Conservation (phyloP, 2,888 invertebrate species). For the Caenorhabditis virilis region DNA sequence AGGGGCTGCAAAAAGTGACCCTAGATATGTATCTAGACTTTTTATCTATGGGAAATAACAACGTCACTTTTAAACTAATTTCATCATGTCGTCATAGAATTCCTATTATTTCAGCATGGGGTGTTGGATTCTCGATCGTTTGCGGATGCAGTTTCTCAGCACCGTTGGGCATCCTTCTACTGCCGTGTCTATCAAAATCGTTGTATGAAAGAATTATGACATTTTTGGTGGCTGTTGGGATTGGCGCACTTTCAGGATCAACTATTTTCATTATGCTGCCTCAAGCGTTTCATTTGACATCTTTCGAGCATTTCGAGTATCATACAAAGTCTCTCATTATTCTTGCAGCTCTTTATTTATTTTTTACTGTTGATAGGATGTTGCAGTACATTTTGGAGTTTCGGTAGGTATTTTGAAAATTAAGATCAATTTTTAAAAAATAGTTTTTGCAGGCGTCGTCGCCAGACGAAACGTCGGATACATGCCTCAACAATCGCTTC, state of each 20-base stretch:
- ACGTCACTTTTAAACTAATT: no score
- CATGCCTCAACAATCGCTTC: conserved; percentile 50
- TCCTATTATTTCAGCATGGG: conserved; percentile 66
- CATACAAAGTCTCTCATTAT: conserved; percentile 60
- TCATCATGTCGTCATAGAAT: no score
- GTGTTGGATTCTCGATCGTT: conserved; percentile 63
- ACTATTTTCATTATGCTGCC: conserved; percentile 65
- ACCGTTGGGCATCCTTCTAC: conserved; percentile 61
- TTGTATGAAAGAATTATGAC: conserved; percentile 64
- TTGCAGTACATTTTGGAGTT: conserved; percentile 60
- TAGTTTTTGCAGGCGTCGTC: conserved; percentile 40
- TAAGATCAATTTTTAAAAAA: not conserved
- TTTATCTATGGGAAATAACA: no score
- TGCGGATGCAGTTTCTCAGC: conserved; percentile 60
- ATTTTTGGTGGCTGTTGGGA: conserved; percentile 64
- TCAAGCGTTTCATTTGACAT: conserved; percentile 60
- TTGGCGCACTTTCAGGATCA: conserved; percentile 62
- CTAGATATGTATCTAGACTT: not conserved
- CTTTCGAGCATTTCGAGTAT: conserved; percentile 57
- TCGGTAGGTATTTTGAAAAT: conserved; percentile 39
- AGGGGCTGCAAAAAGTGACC: conserved; percentile 1
- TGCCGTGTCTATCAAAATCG: conserved; percentile 56
- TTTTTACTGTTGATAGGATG: conserved; percentile 63
- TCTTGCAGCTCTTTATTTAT: conserved; percentile 58
- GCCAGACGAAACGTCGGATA: conserved; percentile 46